These are phyloP conservation scores for Magallana nippona DNA, from an alignment of 2,888 invertebrate species.

Conservation along the genomic window DNA sequence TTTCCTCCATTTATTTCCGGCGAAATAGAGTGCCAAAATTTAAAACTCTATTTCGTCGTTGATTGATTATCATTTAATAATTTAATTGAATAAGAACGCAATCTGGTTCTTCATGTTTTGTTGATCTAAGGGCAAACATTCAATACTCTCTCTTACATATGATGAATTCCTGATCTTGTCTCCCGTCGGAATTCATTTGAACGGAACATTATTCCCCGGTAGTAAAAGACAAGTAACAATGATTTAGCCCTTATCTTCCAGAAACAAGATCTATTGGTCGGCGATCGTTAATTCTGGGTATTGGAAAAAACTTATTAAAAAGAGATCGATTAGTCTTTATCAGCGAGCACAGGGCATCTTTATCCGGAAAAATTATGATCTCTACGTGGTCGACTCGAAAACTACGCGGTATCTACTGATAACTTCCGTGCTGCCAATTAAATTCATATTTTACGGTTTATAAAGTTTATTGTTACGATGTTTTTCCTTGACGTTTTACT, in stretches of 20 bases:
- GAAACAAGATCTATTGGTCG: conserved; percentile 48
- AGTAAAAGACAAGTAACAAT: conserved; percentile 39
- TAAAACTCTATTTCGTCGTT: not conserved
- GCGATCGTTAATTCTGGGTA: conserved; percentile 49
- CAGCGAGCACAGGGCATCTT: conserved; percentile 45
- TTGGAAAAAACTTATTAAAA: conserved; percentile 52
- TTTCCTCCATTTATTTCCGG: too few species aligned
- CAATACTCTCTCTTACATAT: conserved; percentile 26
- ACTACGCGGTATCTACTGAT: conserved; percentile 48
- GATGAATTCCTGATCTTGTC: conserved; percentile 32
- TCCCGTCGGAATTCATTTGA: conserved; percentile 33
- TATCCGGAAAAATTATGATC: conserved; percentile 46
- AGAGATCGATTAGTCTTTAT: conserved; percentile 52
- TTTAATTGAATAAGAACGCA: not conserved
- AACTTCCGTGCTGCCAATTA: conserved; percentile 32
- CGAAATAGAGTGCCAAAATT: too few species aligned
- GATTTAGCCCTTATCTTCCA: conserved; percentile 46
- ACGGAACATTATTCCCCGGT: conserved; percentile 36
- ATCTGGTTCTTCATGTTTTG: not conserved
- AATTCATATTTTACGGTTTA: conserved; percentile 38
- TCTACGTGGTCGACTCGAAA: conserved; percentile 39
- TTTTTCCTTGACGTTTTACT: conserved; percentile 16
- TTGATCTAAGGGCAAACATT: not conserved
- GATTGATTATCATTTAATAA: not conserved
- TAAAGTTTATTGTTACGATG: conserved; percentile 34